Base-by-base conservation (phyloP, 2,888 invertebrate genomes). In the Orthosia gothica region DNA sequence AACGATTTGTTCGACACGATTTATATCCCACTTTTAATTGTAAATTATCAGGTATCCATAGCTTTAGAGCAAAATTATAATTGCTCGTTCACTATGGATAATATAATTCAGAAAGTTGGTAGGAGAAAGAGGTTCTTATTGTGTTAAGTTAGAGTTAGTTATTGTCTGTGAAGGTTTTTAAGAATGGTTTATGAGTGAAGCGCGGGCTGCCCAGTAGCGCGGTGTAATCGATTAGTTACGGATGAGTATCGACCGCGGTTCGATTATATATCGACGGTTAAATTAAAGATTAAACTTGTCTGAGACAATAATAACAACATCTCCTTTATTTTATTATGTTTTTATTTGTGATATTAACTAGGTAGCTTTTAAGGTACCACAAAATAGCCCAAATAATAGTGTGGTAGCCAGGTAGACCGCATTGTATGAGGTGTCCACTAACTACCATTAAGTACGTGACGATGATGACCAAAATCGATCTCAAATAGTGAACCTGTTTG, bases 401-500 rank as follows among this genome's bases (percentile, higher is more conserved):
- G 18, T 50, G 23, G 50, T 61, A 40, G 57, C 54, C 26, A 54
- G 20, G 32, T 61, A 63, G 55, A 52, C 45, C 16, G 55, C 52
- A 52, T 69, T 74, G 61, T 73, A 70, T 83, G 62, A 81, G 70
- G 63, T 70, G 68, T 75, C 74, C 63, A 72, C 77, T 88, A 87
- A 88, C 82, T 79, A 90, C 85, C 87, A 86, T 89, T 82, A 84
- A 88, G 88, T 92, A 93, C 92, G 94, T 94, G 92, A 91, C 90
- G 84, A 85, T 90, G 92, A 89, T 89, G 85, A 88, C 76, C 89
- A 86, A 86, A 88, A 87, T 88, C 86, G 83, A 83, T 90, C 83
- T 84, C 70, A 86, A 92, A 92, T 89, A 91, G 88, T 91, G 90
- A 92, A 94, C 93, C 94, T 94, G 93, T 92, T 91, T 91, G 88